These are phyloP conservation scores for Morpho achilles DNA, from an alignment of 2,888 invertebrate species.

Conservation along the genomic window DNA sequence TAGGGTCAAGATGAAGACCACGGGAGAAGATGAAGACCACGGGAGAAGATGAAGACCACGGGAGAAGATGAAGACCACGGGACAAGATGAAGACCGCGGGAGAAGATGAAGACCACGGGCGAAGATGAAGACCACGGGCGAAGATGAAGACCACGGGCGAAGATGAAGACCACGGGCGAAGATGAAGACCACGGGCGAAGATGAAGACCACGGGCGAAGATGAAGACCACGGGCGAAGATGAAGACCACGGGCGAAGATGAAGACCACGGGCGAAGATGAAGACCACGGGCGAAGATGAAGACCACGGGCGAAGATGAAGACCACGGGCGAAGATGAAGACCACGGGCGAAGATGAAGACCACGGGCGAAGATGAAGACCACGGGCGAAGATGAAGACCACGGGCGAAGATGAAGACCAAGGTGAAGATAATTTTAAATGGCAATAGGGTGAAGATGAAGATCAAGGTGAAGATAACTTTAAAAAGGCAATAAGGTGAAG, in stretches of 20 bases:
- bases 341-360: neutral
- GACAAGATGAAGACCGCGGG: no score
- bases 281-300: neutral
- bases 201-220: neutral
- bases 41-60: no score
- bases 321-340: neutral
- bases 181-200: no score
- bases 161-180: no score
- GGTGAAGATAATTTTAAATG: no score
- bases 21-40: constrained; percentile 18
- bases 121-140: no score
- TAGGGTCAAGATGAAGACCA: constrained; percentile 4
- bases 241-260: constrained; percentile 18
- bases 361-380: neutral
- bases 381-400: neutral
- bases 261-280: neutral
- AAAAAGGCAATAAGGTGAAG: no score
- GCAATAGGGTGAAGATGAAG: no score
- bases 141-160: no score
- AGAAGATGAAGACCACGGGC: no score
- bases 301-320: neutral
- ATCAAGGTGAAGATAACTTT: no score
- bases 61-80: no score
- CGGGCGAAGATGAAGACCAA: neutral
- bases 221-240: neutral